Evolutionary conservation across 2,113 vertebrate genomes (phyloP), one percentile per base, ranked within the genome.

Genomic region (Oncorhynchus mykiss): DNA sequence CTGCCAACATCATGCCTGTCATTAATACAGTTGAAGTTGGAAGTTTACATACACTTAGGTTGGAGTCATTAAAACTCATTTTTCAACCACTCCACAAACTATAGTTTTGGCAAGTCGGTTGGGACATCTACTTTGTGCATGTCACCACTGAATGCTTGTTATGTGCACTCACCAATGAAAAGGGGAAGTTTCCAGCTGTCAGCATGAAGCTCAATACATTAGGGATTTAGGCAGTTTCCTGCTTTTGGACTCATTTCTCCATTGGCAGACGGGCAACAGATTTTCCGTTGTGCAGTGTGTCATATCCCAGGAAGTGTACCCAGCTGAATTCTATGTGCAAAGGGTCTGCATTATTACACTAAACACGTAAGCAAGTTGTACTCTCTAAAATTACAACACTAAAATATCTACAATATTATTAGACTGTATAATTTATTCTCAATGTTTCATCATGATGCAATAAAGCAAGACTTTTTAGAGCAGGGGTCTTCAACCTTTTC

Each of bases 111-210:
- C 5, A 34, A 34, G 5, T 34, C 31, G 31, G 31, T 34, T 34
- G 5, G 31, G 31, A 34, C 31, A 34, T 34, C 31, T 34, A 34
- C 31, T 6, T 34, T 34, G 31, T 6, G 31, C 31, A 34, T 34
- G 59, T 62, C 59, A 62, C 59, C n/a, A 22, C n/a, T 62, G 59
- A 62, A 62, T 62, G 59, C 18, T 22, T 62, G 59, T 62, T 62
- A 20, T 62, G 59, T 62, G 59, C 59, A 62, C 12, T 62, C 7
- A 22, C 59, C 59, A 62, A 9, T 22, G 59, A 16, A 62, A 62
- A 62, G n/a, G 22, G n/a, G n/a, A 20, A 62, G 59, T 62, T 62
- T 62, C 59, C n/a, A 24, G 59, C 59, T 62, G 59, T 62, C 59
- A 62, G 59, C 59, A 22, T 62, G 22, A 62, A 62, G 59, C 59